Percentiles rank a stretch among this genome's conserved stretches.
Evolutionary conservation across 2,888 invertebrate genomes (phyloP).

Genomic region (Cephalotes varians): DNA sequence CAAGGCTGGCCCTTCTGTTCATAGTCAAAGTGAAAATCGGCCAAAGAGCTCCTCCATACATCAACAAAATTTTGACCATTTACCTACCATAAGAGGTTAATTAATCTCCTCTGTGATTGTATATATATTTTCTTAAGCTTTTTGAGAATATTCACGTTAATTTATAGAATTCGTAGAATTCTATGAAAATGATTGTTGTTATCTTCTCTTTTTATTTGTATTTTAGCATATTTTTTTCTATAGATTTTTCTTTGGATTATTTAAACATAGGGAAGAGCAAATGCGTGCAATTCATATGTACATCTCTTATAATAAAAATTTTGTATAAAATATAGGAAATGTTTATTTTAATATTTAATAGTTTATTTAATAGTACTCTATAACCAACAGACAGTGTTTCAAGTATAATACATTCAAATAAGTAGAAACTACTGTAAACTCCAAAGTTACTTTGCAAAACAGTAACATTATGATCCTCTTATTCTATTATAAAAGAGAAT

Average conservation of each 20-base stretch:
- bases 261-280: slow-evolving; percentile 35
- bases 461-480: not conserved
- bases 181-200: slow-evolving; percentile 56
- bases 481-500: not conserved
- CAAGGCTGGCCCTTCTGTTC: slow-evolving; percentile 86
- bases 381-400: not conserved
- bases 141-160: slow-evolving; percentile 55
- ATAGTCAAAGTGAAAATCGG: slow-evolving; percentile 84
- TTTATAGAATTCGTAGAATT: slow-evolving; percentile 55
- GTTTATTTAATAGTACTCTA: not conserved
- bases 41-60: slow-evolving; percentile 85
- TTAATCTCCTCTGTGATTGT: slow-evolving; percentile 77
- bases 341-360: slow-evolving; percentile 1
- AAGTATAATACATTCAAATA: not conserved
- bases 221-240: slow-evolving; percentile 66
- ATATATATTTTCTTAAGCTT: slow-evolving; percentile 66
- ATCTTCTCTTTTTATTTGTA: slow-evolving; percentile 62
- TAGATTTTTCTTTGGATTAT: slow-evolving; percentile 53
- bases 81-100: slow-evolving; percentile 91
- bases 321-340: slow-evolving; percentile 60
- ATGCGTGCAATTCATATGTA: slow-evolving; percentile 62
- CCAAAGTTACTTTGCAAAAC: not conserved
- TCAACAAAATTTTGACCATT: slow-evolving; percentile 88
- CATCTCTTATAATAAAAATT: slow-evolving; percentile 69
- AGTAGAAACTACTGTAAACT: not conserved